phyloP scores from a whole-genome alignment of 1,140 invertebrate genomes.

The Zophobas atratus region DNA sequence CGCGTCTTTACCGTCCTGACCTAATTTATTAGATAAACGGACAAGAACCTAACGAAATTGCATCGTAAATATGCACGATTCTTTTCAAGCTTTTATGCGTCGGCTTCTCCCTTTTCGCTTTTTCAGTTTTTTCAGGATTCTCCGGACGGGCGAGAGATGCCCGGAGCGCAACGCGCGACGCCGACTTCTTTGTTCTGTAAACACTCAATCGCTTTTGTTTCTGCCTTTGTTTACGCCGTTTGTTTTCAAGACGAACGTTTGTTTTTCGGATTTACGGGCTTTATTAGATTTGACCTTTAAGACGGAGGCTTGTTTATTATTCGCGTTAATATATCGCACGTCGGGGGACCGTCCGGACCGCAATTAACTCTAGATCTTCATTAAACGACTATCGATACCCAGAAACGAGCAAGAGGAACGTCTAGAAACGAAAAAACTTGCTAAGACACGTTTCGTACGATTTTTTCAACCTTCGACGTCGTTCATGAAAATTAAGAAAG shows the following conservation, averaged over 20 bases:
- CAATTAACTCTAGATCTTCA: too few species aligned
- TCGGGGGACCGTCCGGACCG: neutral
- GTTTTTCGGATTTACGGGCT: conserved; percentile 32
- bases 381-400: neutral
- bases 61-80: conserved; percentile 40
- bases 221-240: conserved; percentile 31
- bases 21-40: conserved; percentile 36
- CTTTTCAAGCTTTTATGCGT: conserved; percentile 7
- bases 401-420: too few species aligned
- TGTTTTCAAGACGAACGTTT: conserved; percentile 32
- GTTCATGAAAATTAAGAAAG: too few species aligned
- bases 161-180: conserved; percentile 7
- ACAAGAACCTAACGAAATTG: conserved; percentile 40
- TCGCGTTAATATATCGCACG: conserved; percentile 21
- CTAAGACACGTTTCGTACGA: too few species aligned
- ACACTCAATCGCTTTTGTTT: conserved; percentile 46
- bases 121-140: conserved; percentile 12
- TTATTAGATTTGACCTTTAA: conserved; percentile 35
- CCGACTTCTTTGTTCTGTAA: conserved; percentile 44
- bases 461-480: too few species aligned
- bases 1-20: conserved; percentile 11
- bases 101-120: neutral
- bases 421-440: too few species aligned
- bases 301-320: conserved; percentile 14
- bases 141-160: conserved; percentile 5